These are phyloP conservation scores for Galerucella pusilla DNA, from an alignment of 2,888 invertebrate genomes.

Conservation along the genomic window DNA sequence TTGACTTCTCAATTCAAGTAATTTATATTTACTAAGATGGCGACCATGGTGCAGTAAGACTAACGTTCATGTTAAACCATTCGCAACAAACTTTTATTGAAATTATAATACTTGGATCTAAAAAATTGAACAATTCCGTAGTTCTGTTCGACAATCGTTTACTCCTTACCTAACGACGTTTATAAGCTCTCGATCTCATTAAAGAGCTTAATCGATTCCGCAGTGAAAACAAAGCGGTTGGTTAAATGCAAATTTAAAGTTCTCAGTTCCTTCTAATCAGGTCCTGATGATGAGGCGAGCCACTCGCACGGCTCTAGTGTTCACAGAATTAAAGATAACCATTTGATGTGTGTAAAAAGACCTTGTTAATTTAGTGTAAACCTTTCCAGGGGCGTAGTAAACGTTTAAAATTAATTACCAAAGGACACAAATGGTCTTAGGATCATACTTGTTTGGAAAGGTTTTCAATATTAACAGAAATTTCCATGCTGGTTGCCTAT, in stretches of 20 bases:
- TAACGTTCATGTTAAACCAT: too few relatives aligned
- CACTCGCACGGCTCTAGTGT: constrained; percentile 37
- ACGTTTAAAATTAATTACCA: neutral
- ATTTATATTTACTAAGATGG: too few relatives aligned
- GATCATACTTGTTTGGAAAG: too few relatives aligned
- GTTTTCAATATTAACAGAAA: too few relatives aligned
- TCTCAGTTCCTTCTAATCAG: constrained; percentile 48
- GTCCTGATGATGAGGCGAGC: constrained; percentile 38
- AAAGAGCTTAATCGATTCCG: constrained; percentile 14
- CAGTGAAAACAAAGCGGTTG: constrained; percentile 36
- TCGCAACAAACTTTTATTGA: too few relatives aligned
- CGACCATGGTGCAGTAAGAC: too few relatives aligned
- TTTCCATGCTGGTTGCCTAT: too few relatives aligned
- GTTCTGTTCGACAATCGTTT: neutral
- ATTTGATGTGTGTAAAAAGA: constrained; percentile 49
- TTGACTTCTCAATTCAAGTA: too few relatives aligned
- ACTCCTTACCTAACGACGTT: neutral
- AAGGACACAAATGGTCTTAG: too few relatives aligned
- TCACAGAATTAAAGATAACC: constrained; percentile 44
- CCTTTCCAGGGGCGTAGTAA: neutral
- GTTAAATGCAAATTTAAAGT: constrained; percentile 48
- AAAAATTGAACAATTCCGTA: too few relatives aligned
- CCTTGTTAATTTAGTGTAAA: constrained; percentile 49
- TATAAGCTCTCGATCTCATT: constrained; percentile 6
- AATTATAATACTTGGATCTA: too few relatives aligned